A percentile compares a stretch with the other conserved stretches of the same genome.
phyloP scores from a whole-genome alignment of 2,888 invertebrate species.

The Dioctria linearis region DNA sequence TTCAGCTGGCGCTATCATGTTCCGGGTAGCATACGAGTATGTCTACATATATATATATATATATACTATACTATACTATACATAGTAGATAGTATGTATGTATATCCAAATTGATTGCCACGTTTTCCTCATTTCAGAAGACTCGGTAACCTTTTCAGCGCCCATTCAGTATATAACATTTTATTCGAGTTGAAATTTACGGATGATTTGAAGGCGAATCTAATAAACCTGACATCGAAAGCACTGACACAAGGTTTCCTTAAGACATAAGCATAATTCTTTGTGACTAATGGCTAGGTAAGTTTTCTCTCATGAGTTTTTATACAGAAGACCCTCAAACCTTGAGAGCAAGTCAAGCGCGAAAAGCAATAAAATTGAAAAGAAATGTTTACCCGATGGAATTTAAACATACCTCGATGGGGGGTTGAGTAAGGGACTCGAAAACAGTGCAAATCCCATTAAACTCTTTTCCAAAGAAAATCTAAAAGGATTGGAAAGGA shows the following conservation, averaged over 20 bases:
- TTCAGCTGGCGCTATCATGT: neutral
- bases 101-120: neutral
- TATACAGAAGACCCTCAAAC: too few relatives aligned
- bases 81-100: too few relatives aligned
- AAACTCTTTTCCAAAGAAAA: neutral
- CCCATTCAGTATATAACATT: neutral
- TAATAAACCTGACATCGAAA: conserved; percentile 15
- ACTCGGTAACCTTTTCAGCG: neutral
- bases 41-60: too few relatives aligned
- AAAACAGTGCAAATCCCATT: conserved; percentile 10
- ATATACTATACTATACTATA: too few relatives aligned
- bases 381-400: neutral
- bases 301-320: too few relatives aligned
- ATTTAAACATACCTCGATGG: neutral
- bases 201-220: conserved; percentile 28
- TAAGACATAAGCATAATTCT: neutral
- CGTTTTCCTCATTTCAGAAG: conserved; percentile 6
- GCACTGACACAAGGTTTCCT: conserved; percentile 3
- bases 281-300: neutral
- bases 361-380: too few relatives aligned
- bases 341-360: too few relatives aligned
- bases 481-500: neutral
- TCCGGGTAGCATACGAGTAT: neutral
- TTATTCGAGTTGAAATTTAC: conserved; percentile 29
- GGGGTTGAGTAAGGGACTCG: neutral